Percentiles rank a stretch among this genome's conserved stretches.
Evolutionary conservation across 2,888 invertebrate genomes (phyloP).

Genomic region (Drosophila leonis): DNA sequence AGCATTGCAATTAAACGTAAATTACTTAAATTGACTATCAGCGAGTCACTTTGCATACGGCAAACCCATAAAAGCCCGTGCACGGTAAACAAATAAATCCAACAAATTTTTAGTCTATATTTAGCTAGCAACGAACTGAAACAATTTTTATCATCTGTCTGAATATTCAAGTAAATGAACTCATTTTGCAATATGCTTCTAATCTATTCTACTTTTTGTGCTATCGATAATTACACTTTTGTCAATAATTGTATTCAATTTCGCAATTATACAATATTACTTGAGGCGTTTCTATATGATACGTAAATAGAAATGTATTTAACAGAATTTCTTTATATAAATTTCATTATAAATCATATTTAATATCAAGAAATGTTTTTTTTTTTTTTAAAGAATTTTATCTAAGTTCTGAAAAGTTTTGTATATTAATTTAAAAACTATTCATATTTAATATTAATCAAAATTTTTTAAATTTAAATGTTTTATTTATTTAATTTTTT

Average conservation of each 20-base stretch:
- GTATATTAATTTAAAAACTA: too few relatives aligned
- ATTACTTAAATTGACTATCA: conserved; percentile 48
- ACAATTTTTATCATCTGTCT: conserved; percentile 17
- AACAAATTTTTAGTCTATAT: conserved; percentile 15
- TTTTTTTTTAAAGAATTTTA: too few relatives aligned
- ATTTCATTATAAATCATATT: too few relatives aligned
- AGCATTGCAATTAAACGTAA: conserved; percentile 43
- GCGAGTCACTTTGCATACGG: conserved; percentile 17
- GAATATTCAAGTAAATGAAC: conserved; percentile 20
- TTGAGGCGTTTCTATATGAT: not conserved
- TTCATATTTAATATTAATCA: too few relatives aligned
- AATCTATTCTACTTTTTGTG: conserved; percentile 20
- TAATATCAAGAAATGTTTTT: too few relatives aligned
- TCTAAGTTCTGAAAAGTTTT: too few relatives aligned
- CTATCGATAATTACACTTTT: not conserved
- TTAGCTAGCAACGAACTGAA: conserved; percentile 11
- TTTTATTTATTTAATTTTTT: too few relatives aligned
- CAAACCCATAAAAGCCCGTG: not conserved
- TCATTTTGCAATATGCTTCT: conserved; percentile 39
- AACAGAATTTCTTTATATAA: not conserved
- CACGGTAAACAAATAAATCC: conserved; percentile 3
- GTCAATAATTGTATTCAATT: conserved; percentile 14
- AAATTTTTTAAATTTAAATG: too few relatives aligned
- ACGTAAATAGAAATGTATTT: not conserved
- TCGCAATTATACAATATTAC: not conserved